phyloP scores from a whole-genome alignment of 2,113 vertebrate species.

The Prunella fulvescens region DNA sequence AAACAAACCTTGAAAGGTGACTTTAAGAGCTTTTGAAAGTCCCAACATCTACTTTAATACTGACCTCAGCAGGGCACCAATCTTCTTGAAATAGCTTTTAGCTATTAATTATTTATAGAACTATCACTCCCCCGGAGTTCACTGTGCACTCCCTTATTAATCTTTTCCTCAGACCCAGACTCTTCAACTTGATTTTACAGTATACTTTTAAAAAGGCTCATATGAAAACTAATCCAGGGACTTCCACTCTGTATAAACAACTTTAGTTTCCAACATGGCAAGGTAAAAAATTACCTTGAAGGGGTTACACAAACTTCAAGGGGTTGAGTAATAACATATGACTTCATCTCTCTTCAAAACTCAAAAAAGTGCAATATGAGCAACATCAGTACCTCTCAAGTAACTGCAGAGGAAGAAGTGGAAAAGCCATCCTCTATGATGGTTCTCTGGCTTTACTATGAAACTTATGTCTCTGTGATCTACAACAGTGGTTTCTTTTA shows the following conservation, averaged over 20 bases:
- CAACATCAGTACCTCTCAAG: not conserved
- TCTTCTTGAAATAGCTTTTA: slow-evolving; percentile 42
- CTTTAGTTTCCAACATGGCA: not conserved
- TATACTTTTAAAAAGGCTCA: slow-evolving; percentile 4
- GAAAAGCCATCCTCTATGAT: not conserved
- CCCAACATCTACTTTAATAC: not conserved
- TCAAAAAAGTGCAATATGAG: not conserved
- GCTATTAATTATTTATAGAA: slow-evolving; percentile 55
- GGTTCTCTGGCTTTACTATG: not conserved
- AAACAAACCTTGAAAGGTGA: slow-evolving; percentile 49
- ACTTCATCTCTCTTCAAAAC: slow-evolving; percentile 18
- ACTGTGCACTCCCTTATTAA: slow-evolving; percentile 15
- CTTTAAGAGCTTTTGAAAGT: slow-evolving; percentile 39
- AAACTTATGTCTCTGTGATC: not conserved
- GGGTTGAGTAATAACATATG: not conserved
- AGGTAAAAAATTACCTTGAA: slow-evolving; percentile 33
- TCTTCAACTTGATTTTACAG: slow-evolving; percentile 32
- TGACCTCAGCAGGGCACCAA: slow-evolving; percentile 20
- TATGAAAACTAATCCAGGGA: slow-evolving; percentile 35
- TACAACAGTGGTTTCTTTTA: not conserved
- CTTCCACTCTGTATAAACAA: slow-evolving; percentile 43
- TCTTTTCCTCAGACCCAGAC: not conserved
- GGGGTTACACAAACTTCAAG: slow-evolving; percentile 41
- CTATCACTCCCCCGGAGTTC: not conserved
- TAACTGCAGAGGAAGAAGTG: not conserved